Base-by-base conservation (phyloP, 2,797 vertebrate species). In the Toxotes lorentzi region DNA sequence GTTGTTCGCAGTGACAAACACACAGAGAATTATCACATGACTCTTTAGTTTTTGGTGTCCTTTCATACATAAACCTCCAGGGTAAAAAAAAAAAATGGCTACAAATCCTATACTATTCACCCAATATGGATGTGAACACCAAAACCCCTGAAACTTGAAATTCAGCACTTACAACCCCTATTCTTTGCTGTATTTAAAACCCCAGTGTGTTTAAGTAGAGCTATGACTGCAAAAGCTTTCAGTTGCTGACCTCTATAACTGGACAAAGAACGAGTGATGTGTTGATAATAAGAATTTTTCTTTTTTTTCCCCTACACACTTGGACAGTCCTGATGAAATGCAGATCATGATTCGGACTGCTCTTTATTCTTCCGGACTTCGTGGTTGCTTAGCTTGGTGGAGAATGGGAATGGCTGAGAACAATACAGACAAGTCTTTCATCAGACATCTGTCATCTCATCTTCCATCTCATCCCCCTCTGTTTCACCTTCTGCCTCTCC, bases 381-480 rank as follows among this genome's bases (percentile, higher is more conserved):
- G 19, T 50, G 72, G 83, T 43, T 54, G 71, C 73, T 70, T 62
- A 62, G 67, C n/a, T 48, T 32, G 58, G 77, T 7, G 38, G 62
- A 85, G 59, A 66, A 84, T 50, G 68, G 69, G 66, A 81, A 69
- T n/a, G 50, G 73, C 72, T 53, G 67, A 79, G 76, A 73, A 83
- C 74, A 89, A 84, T 70, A 66, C 8, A 63, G 78, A 43, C 38
- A n/a, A 79, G 86, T 89, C 87, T 90, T 87, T 92, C 74, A 88
- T 98, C 96, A 99, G 92, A 99, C 97, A 0, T 99, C 98, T 0
- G 98, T 99, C 98, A 99, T 99, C 93, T 99, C 98, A 35, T 99
- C 98, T 87, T 98, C 98, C 85, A 98, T 94, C 71, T 99, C 97
- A 0, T 98, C 97, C 24, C 95, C 94, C 82, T 97, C 96, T 0